These are phyloP conservation scores for Gadopsis bispinosus DNA, from an alignment of 2,797 vertebrate genomes.

Conservation along the genomic window DNA sequence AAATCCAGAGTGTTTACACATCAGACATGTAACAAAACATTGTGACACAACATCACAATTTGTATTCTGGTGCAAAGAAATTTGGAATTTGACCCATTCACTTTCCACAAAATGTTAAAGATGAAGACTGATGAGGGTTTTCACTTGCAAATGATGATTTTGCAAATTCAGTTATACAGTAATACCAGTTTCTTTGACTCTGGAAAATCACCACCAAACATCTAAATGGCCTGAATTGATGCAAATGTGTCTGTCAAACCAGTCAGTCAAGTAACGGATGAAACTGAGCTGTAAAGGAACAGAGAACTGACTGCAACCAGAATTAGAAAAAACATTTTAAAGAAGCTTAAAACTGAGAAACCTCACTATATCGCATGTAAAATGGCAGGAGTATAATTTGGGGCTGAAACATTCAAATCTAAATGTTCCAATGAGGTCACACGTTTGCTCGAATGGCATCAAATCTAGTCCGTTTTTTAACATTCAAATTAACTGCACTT, in stretches of 20 bases:
- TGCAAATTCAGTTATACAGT: conserved; percentile 11
- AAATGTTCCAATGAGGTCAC: conserved; percentile 31
- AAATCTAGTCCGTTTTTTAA: conserved; percentile 19
- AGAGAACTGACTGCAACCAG: background rate
- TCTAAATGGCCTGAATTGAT: conserved; percentile 1
- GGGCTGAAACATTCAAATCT: conserved; percentile 14
- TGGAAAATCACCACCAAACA: background rate
- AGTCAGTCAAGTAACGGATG: background rate
- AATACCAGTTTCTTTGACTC: background rate
- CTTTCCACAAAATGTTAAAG: conserved; percentile 14
- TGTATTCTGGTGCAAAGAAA: conserved; percentile 5
- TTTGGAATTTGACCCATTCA: background rate
- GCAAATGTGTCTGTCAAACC: conserved; percentile 17
- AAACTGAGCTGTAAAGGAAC: background rate
- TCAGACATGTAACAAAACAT: conserved; percentile 42
- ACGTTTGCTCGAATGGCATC: conserved; percentile 44
- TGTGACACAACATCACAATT: conserved; percentile 55
- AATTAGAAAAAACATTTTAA: conserved; percentile 8
- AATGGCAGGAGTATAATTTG: conserved; percentile 39
- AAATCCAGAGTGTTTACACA: conserved; percentile 46
- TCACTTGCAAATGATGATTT: conserved; percentile 9
- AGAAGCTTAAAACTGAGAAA: conserved; percentile 12
- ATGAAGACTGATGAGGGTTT: background rate
- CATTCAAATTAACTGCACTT: conserved; percentile 29
- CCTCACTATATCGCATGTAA: conserved; percentile 5